Conservation (phyloP, 1,140 invertebrate species). For the Drosophila equinoxialis region DNA sequence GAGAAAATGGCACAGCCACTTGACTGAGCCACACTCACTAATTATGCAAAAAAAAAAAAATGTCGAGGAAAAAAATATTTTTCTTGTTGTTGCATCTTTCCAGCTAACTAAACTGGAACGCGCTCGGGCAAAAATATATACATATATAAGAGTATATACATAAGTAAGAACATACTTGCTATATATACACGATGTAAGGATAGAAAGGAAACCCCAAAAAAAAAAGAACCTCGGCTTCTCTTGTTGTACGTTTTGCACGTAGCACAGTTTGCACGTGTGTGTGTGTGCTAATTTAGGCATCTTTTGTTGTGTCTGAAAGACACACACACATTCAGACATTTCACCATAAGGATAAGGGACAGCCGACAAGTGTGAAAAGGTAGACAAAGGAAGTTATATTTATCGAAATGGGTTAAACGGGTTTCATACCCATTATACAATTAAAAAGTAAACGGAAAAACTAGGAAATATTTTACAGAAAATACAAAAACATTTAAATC, state of each 20-base stretch:
- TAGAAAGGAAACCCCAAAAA: slow-evolving; percentile 25
- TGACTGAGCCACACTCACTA: slow-evolving; percentile 75
- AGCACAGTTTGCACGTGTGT: slow-evolving; percentile 31
- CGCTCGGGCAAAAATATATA: slow-evolving; percentile 39
- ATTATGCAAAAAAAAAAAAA: slow-evolving; percentile 57
- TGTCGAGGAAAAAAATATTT: slow-evolving; percentile 31
- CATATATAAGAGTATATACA: background rate
- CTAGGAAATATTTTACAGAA: no score
- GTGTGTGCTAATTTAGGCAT: slow-evolving; percentile 69
- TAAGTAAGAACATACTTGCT: slow-evolving; percentile 3
- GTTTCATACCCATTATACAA: background rate
- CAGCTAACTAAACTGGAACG: slow-evolving; percentile 61
- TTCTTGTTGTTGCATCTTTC: slow-evolving; percentile 55
- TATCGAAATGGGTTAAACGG: background rate
- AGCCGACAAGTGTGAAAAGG: slow-evolving; percentile 6
- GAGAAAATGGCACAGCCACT: slow-evolving; percentile 77
- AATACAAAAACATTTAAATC: no score
- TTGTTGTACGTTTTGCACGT: slow-evolving; percentile 60
- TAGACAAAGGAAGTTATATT: slow-evolving; percentile 4
- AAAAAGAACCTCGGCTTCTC: slow-evolving; percentile 34
- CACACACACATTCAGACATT: slow-evolving; percentile 9
- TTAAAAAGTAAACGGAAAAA: background rate
- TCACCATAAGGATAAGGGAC: slow-evolving; percentile 4
- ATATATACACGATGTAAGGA: background rate
- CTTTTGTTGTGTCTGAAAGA: slow-evolving; percentile 58